Conservation (phyloP, 1,140 invertebrate species). For the Caenorhabditis remanei region DNA sequence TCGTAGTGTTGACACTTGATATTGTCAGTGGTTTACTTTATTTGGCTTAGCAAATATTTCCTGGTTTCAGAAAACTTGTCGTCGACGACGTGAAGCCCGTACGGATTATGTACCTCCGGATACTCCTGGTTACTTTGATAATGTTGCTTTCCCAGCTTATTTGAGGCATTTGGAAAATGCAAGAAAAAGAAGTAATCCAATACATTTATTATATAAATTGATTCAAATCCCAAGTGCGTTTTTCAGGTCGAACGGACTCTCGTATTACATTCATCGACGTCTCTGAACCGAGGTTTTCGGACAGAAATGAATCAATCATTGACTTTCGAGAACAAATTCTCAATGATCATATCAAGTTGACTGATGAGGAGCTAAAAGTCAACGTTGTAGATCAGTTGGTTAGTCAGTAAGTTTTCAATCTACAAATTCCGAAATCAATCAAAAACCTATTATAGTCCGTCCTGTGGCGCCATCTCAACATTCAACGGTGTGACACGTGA, state of each 20-base stretch:
- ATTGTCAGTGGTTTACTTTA: constrained; percentile 17
- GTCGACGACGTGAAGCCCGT: constrained; percentile 21
- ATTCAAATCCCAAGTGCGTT: background rate
- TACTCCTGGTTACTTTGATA: constrained; percentile 62
- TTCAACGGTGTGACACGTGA: constrained; percentile 69
- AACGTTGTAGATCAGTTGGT: constrained; percentile 15
- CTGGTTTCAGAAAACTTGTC: constrained; percentile 58
- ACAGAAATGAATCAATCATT: background rate
- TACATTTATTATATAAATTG: background rate
- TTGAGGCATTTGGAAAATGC: constrained; percentile 60
- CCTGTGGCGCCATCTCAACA: constrained; percentile 65
- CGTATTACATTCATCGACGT: constrained; percentile 32
- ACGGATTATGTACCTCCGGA: constrained; percentile 66
- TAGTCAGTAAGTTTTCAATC: constrained; percentile 21
- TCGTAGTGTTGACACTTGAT: constrained; percentile 66
- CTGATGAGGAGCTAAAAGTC: constrained; percentile 8
- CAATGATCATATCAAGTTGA: constrained; percentile 58
- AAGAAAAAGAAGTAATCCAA: background rate
- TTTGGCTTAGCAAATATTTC: background rate
- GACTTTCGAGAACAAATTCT: constrained; percentile 44
- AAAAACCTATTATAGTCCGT: constrained; percentile 18
- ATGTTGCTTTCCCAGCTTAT: constrained; percentile 66
- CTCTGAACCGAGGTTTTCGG: background rate
- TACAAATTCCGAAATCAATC: background rate
- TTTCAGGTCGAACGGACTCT: background rate